Percentiles rank a stretch among this genome's conserved stretches.
Evolutionary conservation across 2,888 invertebrate genomes (phyloP).

Genomic region (Caenorhabditis sp.): DNA sequence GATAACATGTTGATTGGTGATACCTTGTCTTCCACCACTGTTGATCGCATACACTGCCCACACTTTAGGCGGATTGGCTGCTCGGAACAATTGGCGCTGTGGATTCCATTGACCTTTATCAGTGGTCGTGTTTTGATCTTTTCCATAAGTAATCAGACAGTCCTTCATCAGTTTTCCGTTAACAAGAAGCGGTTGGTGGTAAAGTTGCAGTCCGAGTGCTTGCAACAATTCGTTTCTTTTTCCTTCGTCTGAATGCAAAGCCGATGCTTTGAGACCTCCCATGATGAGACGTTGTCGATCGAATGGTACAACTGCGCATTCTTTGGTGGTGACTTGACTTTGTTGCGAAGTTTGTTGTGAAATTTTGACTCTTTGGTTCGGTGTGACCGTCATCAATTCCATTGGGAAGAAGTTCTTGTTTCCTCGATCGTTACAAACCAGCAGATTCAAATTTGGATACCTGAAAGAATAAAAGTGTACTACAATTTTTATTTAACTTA

Average conservation of each 20-base stretch:
- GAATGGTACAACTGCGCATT: slow-evolving; percentile 39
- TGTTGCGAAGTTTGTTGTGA: slow-evolving; percentile 44
- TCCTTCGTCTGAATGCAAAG: neutral
- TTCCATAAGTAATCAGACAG: neutral
- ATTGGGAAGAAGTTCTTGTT: slow-evolving; percentile 43
- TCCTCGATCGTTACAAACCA: slow-evolving; percentile 38
- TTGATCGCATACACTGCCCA: slow-evolving; percentile 25
- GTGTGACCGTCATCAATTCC: slow-evolving; percentile 43
- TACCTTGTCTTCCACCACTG: neutral
- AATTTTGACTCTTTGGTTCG: slow-evolving; percentile 52
- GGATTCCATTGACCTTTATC: slow-evolving; percentile 28
- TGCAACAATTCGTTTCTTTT: slow-evolving; percentile 11
- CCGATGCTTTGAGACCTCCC: slow-evolving; percentile 13
- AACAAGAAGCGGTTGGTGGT: slow-evolving; percentile 19
- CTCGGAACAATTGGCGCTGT: no score
- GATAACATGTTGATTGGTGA: neutral
- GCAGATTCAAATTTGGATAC: slow-evolving; percentile 39
- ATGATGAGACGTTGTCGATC: slow-evolving; percentile 28
- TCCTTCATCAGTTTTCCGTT: neutral
- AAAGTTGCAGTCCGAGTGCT: slow-evolving; percentile 24
- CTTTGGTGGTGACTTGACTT: slow-evolving; percentile 40
- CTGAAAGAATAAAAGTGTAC: no score
- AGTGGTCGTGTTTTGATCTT: neutral
- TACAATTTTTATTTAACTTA: no score
- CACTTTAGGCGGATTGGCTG: slow-evolving; percentile 9